Base-by-base conservation (phyloP, 2,888 invertebrate species). In the Ecliptopera silaceata region DNA sequence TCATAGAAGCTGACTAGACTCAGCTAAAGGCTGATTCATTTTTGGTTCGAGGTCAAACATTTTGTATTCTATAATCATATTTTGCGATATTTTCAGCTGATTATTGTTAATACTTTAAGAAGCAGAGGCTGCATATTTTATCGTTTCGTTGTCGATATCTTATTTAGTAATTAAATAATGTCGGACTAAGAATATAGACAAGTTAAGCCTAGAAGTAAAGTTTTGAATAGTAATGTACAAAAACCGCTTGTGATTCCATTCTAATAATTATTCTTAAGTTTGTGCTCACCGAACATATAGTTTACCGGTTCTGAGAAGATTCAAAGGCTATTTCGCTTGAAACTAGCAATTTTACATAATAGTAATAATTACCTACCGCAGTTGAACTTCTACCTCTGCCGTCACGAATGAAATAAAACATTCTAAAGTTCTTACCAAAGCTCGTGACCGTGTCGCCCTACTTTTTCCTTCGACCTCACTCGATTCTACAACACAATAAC, bases 381-480 rank as follows among this genome's bases (percentile, higher is more conserved):
- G 64, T 63, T 76, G 75, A 77, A 78, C 75, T 77, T 74, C 75
- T 80, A 75, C 75, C 79, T 80, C 74, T 73, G 74, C 73, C 41
- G 41, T 82, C 83, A 84, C 82, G 84, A 72, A 78, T 74, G 72
- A 75, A 67, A 69, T 62, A 64, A 77, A 75, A 72, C 70, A 59
- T 59, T 59, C 55, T 49, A 54, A 51, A 48, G 72, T 68, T 74
- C 65, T 65, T 60, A 67, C 70, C 62, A 66, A 66, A 69, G 72
- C 71, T 80, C 84, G 83, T 84, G 84, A 83, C 74, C 71, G 71
- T 72, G 62, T 64, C 76, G 83, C 74, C 77, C 83, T 77, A 82
- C 79, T 82, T 84, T 82, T 81, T 77, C 74, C 66, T 66, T 65
- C 66, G 64, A 64, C 72, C 64, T 66, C 68, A 62, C 66, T 66